Evolutionary conservation across 1,140 invertebrate species (phyloP).

Genomic region (Kradibia gibbosae): DNA sequence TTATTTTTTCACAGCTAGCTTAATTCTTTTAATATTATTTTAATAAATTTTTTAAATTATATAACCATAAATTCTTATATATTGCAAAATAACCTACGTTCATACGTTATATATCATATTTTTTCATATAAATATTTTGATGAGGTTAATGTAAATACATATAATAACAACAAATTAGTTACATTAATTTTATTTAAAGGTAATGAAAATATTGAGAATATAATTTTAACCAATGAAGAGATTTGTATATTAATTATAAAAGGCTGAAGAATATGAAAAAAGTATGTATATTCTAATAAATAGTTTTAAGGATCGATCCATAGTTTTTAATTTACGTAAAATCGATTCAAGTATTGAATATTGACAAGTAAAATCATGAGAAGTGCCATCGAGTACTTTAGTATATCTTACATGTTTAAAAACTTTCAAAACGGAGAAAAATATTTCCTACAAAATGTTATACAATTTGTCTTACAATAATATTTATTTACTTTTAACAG

Average conservation of each 20-base stretch:
- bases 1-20: no score
- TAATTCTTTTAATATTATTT: no score
- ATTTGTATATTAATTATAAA: conserved; percentile 35
- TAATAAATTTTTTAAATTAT: no score
- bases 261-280: neutral
- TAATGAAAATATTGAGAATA: neutral
- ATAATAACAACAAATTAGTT: neutral
- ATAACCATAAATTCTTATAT: no score
- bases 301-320: conserved; percentile 24
- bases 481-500: no score
- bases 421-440: conserved; percentile 10
- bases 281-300: conserved; percentile 28
- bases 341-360: conserved; percentile 23
- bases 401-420: conserved; percentile 9
- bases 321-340: conserved; percentile 4
- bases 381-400: conserved; percentile 22
- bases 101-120: neutral
- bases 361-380: neutral
- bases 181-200: neutral
- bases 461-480: no score
- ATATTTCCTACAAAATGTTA: conserved; percentile 25
- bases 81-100: no score
- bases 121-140: neutral
- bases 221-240: neutral
- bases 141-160: neutral